These are phyloP conservation scores for Andrena chrysosceles DNA, from an alignment of 2,888 invertebrate species.

Conservation along the genomic window DNA sequence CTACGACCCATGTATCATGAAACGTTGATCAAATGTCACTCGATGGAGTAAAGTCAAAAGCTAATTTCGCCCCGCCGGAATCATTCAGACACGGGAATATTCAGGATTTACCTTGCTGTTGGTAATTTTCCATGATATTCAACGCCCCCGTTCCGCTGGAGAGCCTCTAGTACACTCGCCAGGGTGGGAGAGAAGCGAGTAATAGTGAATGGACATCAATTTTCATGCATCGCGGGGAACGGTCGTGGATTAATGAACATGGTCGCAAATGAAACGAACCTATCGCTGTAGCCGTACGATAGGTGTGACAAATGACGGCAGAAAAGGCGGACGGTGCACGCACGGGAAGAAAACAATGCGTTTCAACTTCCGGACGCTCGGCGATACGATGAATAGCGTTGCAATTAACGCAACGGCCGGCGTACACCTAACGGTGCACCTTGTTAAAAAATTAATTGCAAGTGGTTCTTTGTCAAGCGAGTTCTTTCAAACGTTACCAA, in stretches of 20 bases:
- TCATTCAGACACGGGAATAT: background rate
- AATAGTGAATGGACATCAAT: slow-evolving; percentile 56
- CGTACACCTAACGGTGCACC: background rate
- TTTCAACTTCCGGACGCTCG: slow-evolving; percentile 32
- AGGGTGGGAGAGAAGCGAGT: background rate
- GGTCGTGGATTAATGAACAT: slow-evolving; percentile 64
- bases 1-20: no score
- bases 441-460: slow-evolving; percentile 48
- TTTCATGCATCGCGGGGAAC: slow-evolving; percentile 39
- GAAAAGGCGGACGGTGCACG: slow-evolving; percentile 49
- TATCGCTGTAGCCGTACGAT: slow-evolving; percentile 58
- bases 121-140: slow-evolving; percentile 10
- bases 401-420: slow-evolving; percentile 41
- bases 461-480: background rate
- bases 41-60: no score
- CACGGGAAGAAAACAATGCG: slow-evolving; percentile 53
- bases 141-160: background rate
- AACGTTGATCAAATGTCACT: no score
- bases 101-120: background rate
- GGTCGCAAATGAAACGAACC: slow-evolving; percentile 68
- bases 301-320: slow-evolving; percentile 68
- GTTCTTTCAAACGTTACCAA: background rate
- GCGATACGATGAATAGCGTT: slow-evolving; percentile 31
- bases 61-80: no score
- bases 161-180: background rate